A percentile compares a stretch with the other conserved stretches of the same genome.
phyloP scores from a whole-genome alignment of 2,113 vertebrate genomes.

The Antennarius striatus region DNA sequence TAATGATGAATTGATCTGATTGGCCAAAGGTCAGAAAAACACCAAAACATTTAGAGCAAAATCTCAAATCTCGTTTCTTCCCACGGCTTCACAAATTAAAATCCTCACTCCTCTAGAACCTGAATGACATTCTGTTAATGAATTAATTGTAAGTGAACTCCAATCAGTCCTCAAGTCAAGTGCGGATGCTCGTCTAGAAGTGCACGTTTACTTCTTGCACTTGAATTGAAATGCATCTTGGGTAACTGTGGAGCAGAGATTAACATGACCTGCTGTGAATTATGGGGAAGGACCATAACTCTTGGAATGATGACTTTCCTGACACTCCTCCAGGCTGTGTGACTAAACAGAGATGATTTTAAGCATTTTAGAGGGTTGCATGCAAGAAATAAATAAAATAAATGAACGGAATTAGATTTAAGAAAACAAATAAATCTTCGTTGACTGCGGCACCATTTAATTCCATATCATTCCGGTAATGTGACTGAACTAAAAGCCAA shows the following conservation, averaged over 20 bases:
- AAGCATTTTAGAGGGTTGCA: conserved; percentile 12
- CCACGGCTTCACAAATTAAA: not conserved
- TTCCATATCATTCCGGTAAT: not conserved
- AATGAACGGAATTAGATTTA: not conserved
- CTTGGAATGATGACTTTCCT: conserved; percentile 22
- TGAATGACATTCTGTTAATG: conserved; percentile 24
- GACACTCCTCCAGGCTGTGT: conserved; percentile 10
- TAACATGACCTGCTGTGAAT: conserved; percentile 19
- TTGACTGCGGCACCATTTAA: conserved; percentile 4
- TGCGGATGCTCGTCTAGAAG: conserved; percentile 13
- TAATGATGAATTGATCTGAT: too few species aligned
- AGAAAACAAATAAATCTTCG: conserved; percentile 1
- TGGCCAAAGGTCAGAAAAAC: too few species aligned
- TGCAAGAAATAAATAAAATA: conserved; percentile 3
- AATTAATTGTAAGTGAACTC: conserved; percentile 30
- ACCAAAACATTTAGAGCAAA: not conserved
- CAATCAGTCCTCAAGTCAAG: conserved; percentile 13
- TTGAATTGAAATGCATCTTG: conserved; percentile 10
- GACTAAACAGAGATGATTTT: conserved; percentile 16
- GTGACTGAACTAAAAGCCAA: not conserved
- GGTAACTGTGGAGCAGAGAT: not conserved
- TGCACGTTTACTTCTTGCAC: conserved; percentile 34
- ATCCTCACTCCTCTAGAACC: conserved; percentile 9
- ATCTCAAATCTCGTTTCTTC: conserved; percentile 27
- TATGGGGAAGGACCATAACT: conserved; percentile 18